Evolutionary conservation across 2,113 vertebrate species (phyloP), one percentile per base, ranked within the genome.

Genomic region (Suncus etruscus): DNA sequence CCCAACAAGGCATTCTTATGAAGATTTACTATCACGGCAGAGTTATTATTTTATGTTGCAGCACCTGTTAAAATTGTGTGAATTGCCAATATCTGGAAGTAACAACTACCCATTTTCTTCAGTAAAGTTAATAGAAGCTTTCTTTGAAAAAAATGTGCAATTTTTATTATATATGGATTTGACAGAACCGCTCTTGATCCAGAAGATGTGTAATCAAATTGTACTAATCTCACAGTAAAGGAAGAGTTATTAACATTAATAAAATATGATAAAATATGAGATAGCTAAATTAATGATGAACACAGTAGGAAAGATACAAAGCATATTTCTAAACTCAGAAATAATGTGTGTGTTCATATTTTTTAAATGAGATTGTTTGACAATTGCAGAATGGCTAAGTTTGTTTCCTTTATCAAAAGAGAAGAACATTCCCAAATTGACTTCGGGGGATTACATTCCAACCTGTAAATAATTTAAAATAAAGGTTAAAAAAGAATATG

Each of bases 381-480:
- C 31, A 90, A 80, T 80, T 88, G 9, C 45, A 83, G 51, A 95
- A 95, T 91, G 32, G 65, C 16, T 48, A 95, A 92, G 95, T 96
- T 82, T 82, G 73, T 72, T 95, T 97, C 78, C 45, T 93, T 95
- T 95, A 83, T 63, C 91, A 88, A 96, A 68, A 54, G 76, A 89
- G 69, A 91, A 90, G 58, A 92, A 89, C 48, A 84, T 29, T 86
- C 61, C 31, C n/a, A 94, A 95, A 92, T 86, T 93, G 77, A 45
- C 87, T 97, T 96, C 39, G 54, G 83, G 88, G 87, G 39, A 76
- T 94, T 91, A 86, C 95, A 83, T 95, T 89, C 80, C 91, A 81
- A 95, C 91, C 91, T 95, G 89, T 92, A 97, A 94, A 96, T 94
- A 91, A 95, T 63, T 85, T 86, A 95, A 97, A 97, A 96, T 68